Evolutionary conservation across 1,140 invertebrate genomes (phyloP).

Genomic region (Calephelis nemesis): DNA sequence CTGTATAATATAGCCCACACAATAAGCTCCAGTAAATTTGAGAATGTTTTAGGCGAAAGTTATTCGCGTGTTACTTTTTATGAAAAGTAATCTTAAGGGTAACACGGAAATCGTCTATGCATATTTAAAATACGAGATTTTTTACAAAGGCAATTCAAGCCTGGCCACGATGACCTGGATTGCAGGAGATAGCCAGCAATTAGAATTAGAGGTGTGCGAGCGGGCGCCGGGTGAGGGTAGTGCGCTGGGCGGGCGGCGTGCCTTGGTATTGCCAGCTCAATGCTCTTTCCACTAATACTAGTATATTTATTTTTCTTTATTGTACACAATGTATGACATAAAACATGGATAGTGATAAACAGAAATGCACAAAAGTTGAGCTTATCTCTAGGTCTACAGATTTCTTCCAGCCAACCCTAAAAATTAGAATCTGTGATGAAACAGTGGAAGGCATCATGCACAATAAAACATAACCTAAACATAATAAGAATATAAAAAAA

Average conservation of each 20-base stretch:
- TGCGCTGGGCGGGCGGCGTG: conserved; percentile 35
- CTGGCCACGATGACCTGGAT: conserved; percentile 67
- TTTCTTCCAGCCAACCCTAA: too few species aligned
- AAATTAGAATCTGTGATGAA: too few species aligned
- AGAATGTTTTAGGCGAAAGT: conserved; percentile 37
- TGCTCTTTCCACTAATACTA: too few species aligned
- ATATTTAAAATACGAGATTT: conserved; percentile 59
- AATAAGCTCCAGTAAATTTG: conserved; percentile 1
- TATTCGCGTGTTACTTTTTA: conserved; percentile 37
- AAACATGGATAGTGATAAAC: too few species aligned
- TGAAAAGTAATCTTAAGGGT: conserved; percentile 44
- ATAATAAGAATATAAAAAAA: too few species aligned
- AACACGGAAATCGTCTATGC: conserved; percentile 37
- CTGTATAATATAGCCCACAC: background rate
- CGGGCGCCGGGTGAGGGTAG: conserved; percentile 37
- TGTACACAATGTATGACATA: too few species aligned
- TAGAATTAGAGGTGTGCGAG: conserved; percentile 63
- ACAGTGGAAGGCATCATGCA: too few species aligned
- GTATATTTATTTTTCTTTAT: too few species aligned
- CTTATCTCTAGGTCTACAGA: too few species aligned
- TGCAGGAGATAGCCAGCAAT: conserved; percentile 64
- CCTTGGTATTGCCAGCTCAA: too few species aligned
- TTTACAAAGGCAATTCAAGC: conserved; percentile 50
- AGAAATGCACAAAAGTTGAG: too few species aligned
- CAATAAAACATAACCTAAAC: too few species aligned